Conservation (phyloP, 2,888 invertebrate genomes). For the Patella ulyssiponensis region DNA sequence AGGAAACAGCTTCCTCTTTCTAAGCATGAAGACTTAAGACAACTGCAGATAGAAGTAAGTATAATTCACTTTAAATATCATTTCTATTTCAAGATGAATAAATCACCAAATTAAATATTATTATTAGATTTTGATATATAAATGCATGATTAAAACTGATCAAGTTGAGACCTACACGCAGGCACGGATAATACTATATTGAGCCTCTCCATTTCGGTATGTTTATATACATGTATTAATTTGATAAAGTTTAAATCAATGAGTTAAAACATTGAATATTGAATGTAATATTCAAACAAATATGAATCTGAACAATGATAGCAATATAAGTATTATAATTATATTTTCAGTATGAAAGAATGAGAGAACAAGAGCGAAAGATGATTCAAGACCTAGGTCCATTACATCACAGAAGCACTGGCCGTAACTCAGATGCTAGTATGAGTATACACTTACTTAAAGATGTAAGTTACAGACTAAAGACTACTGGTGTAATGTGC, state of each 20-base stretch:
- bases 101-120: too few species aligned
- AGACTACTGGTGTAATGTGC: too few species aligned
- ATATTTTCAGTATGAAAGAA: slow-evolving; percentile 58
- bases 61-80: background rate
- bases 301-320: too few species aligned
- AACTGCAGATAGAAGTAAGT: slow-evolving; percentile 57
- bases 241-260: too few species aligned
- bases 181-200: too few species aligned
- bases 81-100: too few species aligned
- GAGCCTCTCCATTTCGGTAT: too few species aligned
- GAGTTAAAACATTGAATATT: too few species aligned
- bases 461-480: slow-evolving; percentile 44
- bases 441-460: slow-evolving; percentile 53
- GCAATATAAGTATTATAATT: too few species aligned
- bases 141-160: background rate
- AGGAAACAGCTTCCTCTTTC: slow-evolving; percentile 50
- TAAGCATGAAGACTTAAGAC: slow-evolving; percentile 50
- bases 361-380: slow-evolving; percentile 45
- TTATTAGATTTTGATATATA: background rate
- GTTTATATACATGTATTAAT: too few species aligned
- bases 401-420: slow-evolving; percentile 28
- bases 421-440: slow-evolving; percentile 48
- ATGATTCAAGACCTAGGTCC: slow-evolving; percentile 14
- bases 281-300: too few species aligned
- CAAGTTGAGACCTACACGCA: background rate